phyloP scores from a whole-genome alignment of 2,113 vertebrate species.

The Podarcis cretensis region DNA sequence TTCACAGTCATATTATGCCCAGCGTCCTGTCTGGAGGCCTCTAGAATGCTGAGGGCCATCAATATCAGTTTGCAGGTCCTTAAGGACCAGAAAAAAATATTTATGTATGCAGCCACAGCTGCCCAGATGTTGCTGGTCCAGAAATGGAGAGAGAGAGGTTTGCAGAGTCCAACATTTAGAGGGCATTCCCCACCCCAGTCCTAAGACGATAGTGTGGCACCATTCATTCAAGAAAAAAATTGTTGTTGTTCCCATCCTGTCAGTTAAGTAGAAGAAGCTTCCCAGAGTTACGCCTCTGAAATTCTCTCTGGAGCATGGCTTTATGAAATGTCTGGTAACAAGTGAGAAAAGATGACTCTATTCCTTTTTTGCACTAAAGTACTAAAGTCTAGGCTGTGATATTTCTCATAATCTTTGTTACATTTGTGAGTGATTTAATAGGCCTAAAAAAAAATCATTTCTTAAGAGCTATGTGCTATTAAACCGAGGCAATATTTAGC shows the following conservation, averaged over 20 bases:
- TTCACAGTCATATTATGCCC: background rate
- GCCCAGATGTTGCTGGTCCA: too few species aligned
- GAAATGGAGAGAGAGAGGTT: too few species aligned
- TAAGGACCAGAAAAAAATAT: too few species aligned
- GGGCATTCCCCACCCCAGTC: background rate
- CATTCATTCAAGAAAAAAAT: constrained; percentile 29
- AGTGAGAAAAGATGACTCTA: constrained; percentile 36
- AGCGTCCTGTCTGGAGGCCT: background rate
- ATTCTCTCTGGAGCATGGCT: constrained; percentile 29
- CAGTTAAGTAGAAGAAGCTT: constrained; percentile 19
- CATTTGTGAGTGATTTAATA: constrained; percentile 62
- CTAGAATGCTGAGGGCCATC: background rate
- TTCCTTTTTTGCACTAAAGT: constrained; percentile 33
- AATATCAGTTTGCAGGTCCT: too few species aligned
- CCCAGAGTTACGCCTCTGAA: constrained; percentile 34
- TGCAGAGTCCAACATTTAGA: background rate
- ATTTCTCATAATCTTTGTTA: constrained; percentile 67
- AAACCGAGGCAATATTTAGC: constrained; percentile 58
- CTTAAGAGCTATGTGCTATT: constrained; percentile 70
- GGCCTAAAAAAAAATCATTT: constrained; percentile 50
- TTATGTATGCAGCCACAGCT: too few species aligned
- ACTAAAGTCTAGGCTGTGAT: constrained; percentile 42
- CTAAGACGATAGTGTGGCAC: background rate
- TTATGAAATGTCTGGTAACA: constrained; percentile 37
- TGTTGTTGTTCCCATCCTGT: constrained; percentile 6